Evolutionary conservation across 2,797 vertebrate species (phyloP).

Genomic region (Orientallactaga sibirica): DNA sequence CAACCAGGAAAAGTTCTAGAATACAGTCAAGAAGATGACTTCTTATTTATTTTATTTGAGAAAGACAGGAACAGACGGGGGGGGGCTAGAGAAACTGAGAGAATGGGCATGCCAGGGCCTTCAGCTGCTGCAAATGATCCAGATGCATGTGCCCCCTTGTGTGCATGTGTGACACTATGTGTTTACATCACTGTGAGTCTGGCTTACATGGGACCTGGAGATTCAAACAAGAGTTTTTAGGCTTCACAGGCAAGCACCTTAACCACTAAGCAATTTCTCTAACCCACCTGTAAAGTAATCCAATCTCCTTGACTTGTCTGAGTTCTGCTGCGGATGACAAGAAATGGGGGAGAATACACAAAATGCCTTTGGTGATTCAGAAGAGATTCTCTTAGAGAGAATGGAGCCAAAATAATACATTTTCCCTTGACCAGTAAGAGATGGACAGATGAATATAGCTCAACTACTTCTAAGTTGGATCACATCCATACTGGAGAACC

Average conservation of each 20-base stretch:
- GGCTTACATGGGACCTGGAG: too few relatives aligned
- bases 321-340: slow-evolving; percentile 45
- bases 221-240: too few relatives aligned
- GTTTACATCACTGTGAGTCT: too few relatives aligned
- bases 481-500: background rate
- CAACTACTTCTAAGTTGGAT: background rate
- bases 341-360: background rate
- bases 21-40: background rate
- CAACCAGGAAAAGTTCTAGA: background rate
- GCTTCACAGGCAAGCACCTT: too few relatives aligned
- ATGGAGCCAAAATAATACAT: background rate
- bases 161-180: too few relatives aligned
- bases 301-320: background rate
- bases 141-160: too few relatives aligned
- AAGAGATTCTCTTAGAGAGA: slow-evolving; percentile 42
- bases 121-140: too few relatives aligned
- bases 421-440: background rate
- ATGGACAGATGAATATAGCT: slow-evolving; percentile 13
- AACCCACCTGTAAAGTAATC: background rate
- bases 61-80: too few relatives aligned
- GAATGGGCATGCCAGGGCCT: too few relatives aligned
- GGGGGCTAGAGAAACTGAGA: too few relatives aligned
- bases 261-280: too few relatives aligned
- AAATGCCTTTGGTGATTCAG: slow-evolving; percentile 21
- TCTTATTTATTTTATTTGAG: background rate